Conservation (phyloP, 2,113 vertebrate genomes). For the Hippocampus guttulatus region DNA sequence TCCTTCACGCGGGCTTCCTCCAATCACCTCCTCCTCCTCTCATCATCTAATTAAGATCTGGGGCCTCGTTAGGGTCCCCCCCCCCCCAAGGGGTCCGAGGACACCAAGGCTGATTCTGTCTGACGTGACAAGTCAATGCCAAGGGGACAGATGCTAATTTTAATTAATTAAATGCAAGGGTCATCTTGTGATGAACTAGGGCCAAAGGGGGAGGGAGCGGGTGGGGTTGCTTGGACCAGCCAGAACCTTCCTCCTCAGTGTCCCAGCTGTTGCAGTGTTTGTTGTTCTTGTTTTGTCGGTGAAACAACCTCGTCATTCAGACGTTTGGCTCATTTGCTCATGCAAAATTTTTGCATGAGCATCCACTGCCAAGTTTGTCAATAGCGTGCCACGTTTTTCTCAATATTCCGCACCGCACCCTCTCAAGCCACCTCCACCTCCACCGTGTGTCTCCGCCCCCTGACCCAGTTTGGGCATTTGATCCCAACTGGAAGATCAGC, state of each 20-base stretch:
- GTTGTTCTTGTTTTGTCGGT: constrained; percentile 25
- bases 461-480: constrained; percentile 79
- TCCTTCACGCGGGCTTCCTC: constrained; percentile 23
- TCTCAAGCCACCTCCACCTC: constrained; percentile 10
- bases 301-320: not conserved
- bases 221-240: constrained; percentile 36
- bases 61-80: constrained; percentile 70
- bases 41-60: constrained; percentile 75
- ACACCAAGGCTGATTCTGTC: constrained; percentile 76
- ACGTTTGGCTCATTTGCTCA: too few relatives aligned
- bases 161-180: constrained; percentile 77
- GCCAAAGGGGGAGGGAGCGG: constrained; percentile 53
- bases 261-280: constrained; percentile 27
- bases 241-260: constrained; percentile 38
- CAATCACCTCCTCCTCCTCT: constrained; percentile 28
- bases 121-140: constrained; percentile 79
- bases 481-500: constrained; percentile 75
- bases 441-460: constrained; percentile 44
- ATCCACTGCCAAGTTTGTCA: too few relatives aligned
- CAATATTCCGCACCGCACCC: constrained; percentile 15
- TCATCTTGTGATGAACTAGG: constrained; percentile 67
- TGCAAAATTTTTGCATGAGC: too few relatives aligned
- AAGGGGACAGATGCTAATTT: constrained; percentile 76
- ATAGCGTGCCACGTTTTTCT: not conserved
- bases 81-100: constrained; percentile 53